Conservation (phyloP, 2,113 vertebrate genomes). For the Picathartes gymnocephalus region DNA sequence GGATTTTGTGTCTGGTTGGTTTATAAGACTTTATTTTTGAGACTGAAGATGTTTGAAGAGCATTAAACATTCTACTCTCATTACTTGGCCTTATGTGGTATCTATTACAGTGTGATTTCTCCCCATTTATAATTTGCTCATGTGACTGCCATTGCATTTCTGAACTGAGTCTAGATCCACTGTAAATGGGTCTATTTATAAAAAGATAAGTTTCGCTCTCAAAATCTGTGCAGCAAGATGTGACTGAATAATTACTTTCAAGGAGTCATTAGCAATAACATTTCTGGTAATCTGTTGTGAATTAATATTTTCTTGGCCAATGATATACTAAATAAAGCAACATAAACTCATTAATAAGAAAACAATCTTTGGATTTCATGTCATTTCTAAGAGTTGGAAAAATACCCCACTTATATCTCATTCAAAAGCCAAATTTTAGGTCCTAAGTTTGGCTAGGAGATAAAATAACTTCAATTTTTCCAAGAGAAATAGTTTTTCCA, state of each 20-base stretch:
- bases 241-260: background rate
- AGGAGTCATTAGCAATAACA: background rate
- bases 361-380: background rate
- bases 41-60: background rate
- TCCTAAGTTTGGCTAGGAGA: background rate
- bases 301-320: background rate
- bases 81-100: background rate
- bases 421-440: background rate
- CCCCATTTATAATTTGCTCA: background rate
- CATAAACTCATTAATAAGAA: background rate
- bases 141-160: background rate
- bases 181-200: background rate
- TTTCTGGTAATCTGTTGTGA: background rate
- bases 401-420: accelerated
- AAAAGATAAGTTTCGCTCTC: background rate
- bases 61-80: background rate
- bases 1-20: background rate
- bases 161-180: background rate
- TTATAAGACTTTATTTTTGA: background rate
- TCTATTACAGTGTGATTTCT: background rate
- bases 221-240: background rate
- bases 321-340: background rate
- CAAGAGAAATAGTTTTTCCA: background rate
- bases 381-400: background rate
- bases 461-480: background rate